Evolutionary conservation across 2,888 invertebrate genomes (phyloP), one percentile per base, ranked within the genome.

Genomic region (Chromoteleia sp.): DNA sequence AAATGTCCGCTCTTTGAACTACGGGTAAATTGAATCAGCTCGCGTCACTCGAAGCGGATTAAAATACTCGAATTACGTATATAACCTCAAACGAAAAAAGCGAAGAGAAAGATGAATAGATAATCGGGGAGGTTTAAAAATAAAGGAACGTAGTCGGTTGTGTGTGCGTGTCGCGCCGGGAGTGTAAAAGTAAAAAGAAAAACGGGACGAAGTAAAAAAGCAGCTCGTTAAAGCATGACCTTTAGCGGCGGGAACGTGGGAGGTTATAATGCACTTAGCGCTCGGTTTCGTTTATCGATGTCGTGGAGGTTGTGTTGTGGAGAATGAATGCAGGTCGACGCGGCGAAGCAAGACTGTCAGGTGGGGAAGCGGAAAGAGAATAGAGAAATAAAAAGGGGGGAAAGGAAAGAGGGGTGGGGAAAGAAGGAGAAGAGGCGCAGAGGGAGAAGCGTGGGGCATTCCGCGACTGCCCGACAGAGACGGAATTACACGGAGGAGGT

Each of bases 211-310:
- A 41, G 68, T 45, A 84, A 85, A 87, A 87, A 86, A 85, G 85
- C 84, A 84, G 87, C 89, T 89, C 88, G 89, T 90, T 90, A 89
- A 89, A 87, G 86, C 89, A 86, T 90, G 90, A 90, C 90, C 90
- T 90, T 90, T 89, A 89, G 86, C 86, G 87, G 87, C 85, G 87
- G 85, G 86, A 88, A 89, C 89, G 89, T 89, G 89, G 89, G 89
- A 90, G 90, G 89, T 88, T 85, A 84, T 86, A 86, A 87, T 87
- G 86, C 85, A 87, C 86, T 87, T 87, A 83, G 86, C 83, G 84
- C 85, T 85, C 85, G 83, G 85, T 86, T 86, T 86, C 85, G 86
- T 87, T 86, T 85, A 86, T 86, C 85, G 85, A 84, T 84, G 83
- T 81, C 81, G 84, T 85, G 76, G 75, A 76, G 73, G 75, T 79